phyloP scores from a whole-genome alignment of 1,140 invertebrate genomes.

The Chelonus insularis region DNA sequence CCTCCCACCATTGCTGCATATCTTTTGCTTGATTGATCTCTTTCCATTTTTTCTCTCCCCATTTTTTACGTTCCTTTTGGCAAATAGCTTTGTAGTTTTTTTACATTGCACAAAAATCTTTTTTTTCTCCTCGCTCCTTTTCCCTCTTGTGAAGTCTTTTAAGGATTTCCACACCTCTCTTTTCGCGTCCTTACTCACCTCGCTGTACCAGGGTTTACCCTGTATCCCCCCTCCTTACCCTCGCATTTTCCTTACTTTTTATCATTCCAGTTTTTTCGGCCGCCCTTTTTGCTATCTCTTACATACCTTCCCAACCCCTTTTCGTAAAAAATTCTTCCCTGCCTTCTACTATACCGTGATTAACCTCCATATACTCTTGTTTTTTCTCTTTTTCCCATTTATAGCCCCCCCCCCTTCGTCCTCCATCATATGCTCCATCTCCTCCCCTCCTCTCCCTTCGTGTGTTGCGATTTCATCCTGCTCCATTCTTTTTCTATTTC shows the following conservation, averaged over 20 bases:
- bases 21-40: constrained; percentile 16
- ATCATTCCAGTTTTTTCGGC: constrained; percentile 12
- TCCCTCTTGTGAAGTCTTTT: constrained; percentile 1
- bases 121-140: constrained; percentile 7
- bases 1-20: too few relatives aligned
- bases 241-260: constrained; percentile 1
- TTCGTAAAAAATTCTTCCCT: too few relatives aligned
- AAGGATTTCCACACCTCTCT: constrained; percentile 7
- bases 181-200: constrained; percentile 11
- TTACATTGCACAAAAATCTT: background rate
- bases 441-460: background rate
- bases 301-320: too few relatives aligned
- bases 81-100: constrained; percentile 1
- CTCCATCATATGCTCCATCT: background rate
- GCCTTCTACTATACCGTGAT: too few relatives aligned
- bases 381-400: too few relatives aligned
- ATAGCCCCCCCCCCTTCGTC: constrained; percentile 3
- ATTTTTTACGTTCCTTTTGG: constrained; percentile 17
- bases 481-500: too few relatives aligned
- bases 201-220: constrained; percentile 24
- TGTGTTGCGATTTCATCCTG: too few relatives aligned
- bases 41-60: constrained; percentile 13
- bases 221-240: constrained; percentile 1
- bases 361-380: too few relatives aligned
- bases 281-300: background rate